Evolutionary conservation across 2,888 invertebrate species (phyloP), one percentile per base, ranked within the genome.

Genomic region (Xestia ashworthii): DNA sequence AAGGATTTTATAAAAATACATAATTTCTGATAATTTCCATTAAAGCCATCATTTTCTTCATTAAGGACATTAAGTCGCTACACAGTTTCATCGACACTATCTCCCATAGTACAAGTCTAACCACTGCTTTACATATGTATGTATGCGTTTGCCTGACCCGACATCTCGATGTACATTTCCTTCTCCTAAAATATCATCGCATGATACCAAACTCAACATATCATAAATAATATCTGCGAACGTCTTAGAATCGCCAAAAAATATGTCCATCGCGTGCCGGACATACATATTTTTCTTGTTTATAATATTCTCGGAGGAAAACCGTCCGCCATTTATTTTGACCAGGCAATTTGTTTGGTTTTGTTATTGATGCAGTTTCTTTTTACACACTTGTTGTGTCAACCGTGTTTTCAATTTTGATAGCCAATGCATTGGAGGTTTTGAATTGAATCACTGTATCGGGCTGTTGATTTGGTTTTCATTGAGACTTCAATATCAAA

Each of bases 321-420:
- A 74, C 71, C 81, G 75, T 74, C 80, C 25, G 72, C 78, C 55
- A 80, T 87, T 81, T 87, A 81, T 87, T 79, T 65, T 76, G 73
- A 84, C 77, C 88, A 73, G 74, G 65, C 89, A 85, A 85, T 87
- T 85, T 87, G 78, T 88, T 84, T 81, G 46, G 77, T 71, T 76
- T 71, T 77, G 76, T 74, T 79, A 76, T 84, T 77, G 75, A 84
- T 76, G 74, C 50, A 46, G 66, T 65, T 64, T 80, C 50, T 73
- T 81, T 79, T 77, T 65, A 67, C 64, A 62, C 66, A 76, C 55
- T 78, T 87, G 65, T 71, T 87, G 72, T 76, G 64, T 38, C 55
- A 66, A 48, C 16, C 58, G 58, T 72, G 58, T 53, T 55, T 72
- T 82, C 72, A 78, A 83, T 86, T 73, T 76, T 67, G 66, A 78